Evolutionary conservation across 1,140 invertebrate genomes (phyloP).

Genomic region (Lucilia cuprina): DNA sequence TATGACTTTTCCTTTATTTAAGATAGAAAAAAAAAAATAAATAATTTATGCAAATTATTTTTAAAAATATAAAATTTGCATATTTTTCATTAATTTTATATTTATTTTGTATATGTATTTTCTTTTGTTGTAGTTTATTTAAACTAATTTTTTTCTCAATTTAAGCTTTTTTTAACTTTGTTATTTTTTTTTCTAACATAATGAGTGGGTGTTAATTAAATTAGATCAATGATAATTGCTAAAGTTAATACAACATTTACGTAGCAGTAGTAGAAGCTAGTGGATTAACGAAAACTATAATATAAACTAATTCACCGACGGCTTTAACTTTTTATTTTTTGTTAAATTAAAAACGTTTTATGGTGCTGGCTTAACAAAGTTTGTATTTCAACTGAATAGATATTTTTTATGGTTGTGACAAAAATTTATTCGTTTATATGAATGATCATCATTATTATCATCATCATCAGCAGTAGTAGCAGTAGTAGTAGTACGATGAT

Average conservation of each 20-base stretch:
- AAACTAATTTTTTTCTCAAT: not conserved
- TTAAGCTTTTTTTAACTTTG: not conserved
- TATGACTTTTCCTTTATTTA: too few species aligned
- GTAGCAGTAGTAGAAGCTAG: too few species aligned
- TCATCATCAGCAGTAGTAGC: not conserved
- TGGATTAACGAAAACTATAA: not conserved
- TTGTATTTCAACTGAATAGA: slow-evolving; percentile 8
- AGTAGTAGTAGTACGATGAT: too few species aligned
- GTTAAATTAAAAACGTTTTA: not conserved
- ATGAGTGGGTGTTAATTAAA: slow-evolving; percentile 30
- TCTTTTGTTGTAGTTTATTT: not conserved
- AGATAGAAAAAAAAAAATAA: not conserved
- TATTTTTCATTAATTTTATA: not conserved
- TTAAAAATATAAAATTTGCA: not conserved
- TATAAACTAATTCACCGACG: not conserved
- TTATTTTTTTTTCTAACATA: not conserved
- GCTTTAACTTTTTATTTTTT: not conserved
- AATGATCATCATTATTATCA: not conserved
- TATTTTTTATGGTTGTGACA: slow-evolving; percentile 21
- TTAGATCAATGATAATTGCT: slow-evolving; percentile 8
- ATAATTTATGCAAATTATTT: slow-evolving; percentile 17
- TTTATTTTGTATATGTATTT: not conserved
- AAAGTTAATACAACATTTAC: not conserved
- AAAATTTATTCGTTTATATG: slow-evolving; percentile 23
- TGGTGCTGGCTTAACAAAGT: slow-evolving; percentile 24